Evolutionary conservation across 2,113 vertebrate species (phyloP).

Genomic region (Circaetus cinerascens): DNA sequence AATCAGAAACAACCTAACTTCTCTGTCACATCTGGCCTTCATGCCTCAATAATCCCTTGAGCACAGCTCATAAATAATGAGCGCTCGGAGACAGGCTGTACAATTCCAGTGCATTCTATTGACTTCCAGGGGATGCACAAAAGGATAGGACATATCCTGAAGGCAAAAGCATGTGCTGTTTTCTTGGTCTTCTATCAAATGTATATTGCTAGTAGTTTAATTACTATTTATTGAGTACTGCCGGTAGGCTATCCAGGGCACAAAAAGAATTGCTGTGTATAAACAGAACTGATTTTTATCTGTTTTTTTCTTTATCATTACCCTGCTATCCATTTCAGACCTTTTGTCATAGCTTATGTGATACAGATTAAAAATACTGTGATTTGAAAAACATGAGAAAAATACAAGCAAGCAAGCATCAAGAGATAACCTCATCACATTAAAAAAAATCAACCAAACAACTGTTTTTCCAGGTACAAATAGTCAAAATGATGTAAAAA

Average conservation of each 20-base stretch:
- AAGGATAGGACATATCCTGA: neutral
- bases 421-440: neutral
- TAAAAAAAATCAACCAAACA: neutral
- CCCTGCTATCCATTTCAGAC: neutral
- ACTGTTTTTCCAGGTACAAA: neutral
- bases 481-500: neutral
- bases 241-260: neutral
- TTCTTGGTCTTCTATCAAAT: neutral
- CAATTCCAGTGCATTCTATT: neutral
- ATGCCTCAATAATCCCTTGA: neutral
- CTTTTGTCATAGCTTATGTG: neutral
- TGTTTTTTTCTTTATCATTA: neutral
- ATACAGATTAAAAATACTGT: neutral
- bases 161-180: neutral
- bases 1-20: neutral
- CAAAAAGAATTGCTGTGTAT: neutral
- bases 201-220: neutral
- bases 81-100: neutral
- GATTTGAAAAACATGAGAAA: neutral
- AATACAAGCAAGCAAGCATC: neutral
- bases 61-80: slow-evolving; percentile 14
- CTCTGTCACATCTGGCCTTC: slow-evolving; percentile 20
- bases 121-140: neutral
- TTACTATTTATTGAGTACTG: neutral
- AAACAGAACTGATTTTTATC: neutral